Conservation (phyloP, 2,888 invertebrate species). For the Hirtodrosophila trivittata region DNA sequence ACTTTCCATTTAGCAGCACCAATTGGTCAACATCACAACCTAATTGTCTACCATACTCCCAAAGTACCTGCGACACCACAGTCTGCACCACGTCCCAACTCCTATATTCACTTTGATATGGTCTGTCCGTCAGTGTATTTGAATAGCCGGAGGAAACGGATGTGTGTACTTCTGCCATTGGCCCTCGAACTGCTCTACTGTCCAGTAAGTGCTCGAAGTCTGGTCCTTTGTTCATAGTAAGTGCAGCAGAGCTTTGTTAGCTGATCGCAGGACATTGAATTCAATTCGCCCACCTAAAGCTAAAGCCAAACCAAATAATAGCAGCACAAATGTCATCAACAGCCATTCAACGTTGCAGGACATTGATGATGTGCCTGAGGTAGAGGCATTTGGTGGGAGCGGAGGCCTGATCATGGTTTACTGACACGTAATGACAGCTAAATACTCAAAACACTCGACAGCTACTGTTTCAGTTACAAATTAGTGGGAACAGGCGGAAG, state of each 20-base stretch:
- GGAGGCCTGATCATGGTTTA: conserved; percentile 68
- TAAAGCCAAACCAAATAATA: conserved; percentile 35
- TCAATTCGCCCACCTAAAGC: conserved; percentile 19
- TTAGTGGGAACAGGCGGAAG: not conserved
- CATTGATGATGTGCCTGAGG: conserved; percentile 30
- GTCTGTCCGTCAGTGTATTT: conserved; percentile 39
- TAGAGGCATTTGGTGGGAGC: not conserved
- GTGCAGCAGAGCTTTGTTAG: conserved; percentile 30
- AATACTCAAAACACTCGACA: conserved; percentile 65
- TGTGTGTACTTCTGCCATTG: conserved; percentile 58
- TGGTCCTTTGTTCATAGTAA: conserved; percentile 50
- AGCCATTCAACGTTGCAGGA: conserved; percentile 39
- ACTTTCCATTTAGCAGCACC: conserved; percentile 48
- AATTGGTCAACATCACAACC: conserved; percentile 52
- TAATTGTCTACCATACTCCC: conserved; percentile 32
- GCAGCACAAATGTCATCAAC: conserved; percentile 51
- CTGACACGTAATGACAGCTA: conserved; percentile 79
- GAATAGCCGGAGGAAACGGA: conserved; percentile 64
- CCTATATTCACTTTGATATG: conserved; percentile 15
- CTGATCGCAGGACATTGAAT: conserved; percentile 25
- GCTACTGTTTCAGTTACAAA: conserved; percentile 43
- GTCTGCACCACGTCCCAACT: conserved; percentile 1
- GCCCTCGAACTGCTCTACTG: conserved; percentile 5
- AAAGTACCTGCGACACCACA: conserved; percentile 1
- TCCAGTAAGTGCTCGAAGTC: conserved; percentile 14